Evolutionary conservation across 1,140 invertebrate species (phyloP), one percentile per base, ranked within the genome.

Genomic region (Macrobrachium nipponense): DNA sequence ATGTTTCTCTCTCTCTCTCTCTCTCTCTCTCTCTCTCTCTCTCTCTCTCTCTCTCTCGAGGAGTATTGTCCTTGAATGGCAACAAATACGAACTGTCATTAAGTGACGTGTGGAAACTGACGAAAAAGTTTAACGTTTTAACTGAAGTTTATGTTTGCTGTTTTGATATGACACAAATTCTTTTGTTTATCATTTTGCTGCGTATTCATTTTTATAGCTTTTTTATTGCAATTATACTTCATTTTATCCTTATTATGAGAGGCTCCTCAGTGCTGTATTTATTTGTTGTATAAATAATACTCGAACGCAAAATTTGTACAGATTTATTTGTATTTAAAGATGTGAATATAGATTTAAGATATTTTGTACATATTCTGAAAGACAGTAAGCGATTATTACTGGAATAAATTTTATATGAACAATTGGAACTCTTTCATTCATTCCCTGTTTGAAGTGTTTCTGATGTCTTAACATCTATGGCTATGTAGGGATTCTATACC

Each of bases 251-350:
- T 73, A 60, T 12, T 61, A n/a, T 23, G n/a, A 27, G 6, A 79
- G 58, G 23, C 51, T n/a, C 5, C 76, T 27, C 20, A 23, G 20
- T 27, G 27, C 20, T 86, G 77, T 86, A 86, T 86, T 80, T 86
- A 86, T 86, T 86, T 70, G 60, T 60, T 86, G 84, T 86, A 86
- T 86, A 8, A 86, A 86, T 86, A 8, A 86, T 86, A 86, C 59
- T 70, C 36, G 73, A 80, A 62, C 66, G 27, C 61, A 70, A 73
- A 75, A 80, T 75, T 60, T 86, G 77, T 86, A 86, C 77, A 86
- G 66, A 86, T 80, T 73, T 86, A 86, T 85, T 79, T 85, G 77
- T 82, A 82, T 86, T 77, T 86, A 80, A 79, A 86, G 80, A 80
- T 80, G 68, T 86, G 84, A 80, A 80, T 80, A 80, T 78, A 86